Percentiles rank a stretch among this genome's conserved stretches.
These are phyloP conservation scores for Embidobia sp. DNA, from an alignment of 2,888 invertebrate genomes.

Conservation along the genomic window DNA sequence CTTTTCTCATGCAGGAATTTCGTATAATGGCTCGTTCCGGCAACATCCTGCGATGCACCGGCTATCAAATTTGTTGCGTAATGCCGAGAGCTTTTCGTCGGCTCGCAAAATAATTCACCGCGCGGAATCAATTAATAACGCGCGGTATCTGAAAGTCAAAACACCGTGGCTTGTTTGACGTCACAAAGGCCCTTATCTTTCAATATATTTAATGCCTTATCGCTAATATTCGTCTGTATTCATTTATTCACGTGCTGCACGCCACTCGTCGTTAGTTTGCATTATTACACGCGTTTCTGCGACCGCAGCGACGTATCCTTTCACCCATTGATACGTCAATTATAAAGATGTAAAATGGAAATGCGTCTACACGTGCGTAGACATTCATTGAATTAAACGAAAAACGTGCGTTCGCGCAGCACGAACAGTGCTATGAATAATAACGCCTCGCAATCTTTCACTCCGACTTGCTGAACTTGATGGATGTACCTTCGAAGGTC, in stretches of 20 bases:
- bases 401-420: conserved; percentile 37
- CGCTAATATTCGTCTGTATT: conserved; percentile 56
- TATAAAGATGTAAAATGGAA: conserved; percentile 67
- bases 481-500: conserved; percentile 33
- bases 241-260: conserved; percentile 45
- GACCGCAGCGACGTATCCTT: conserved; percentile 60
- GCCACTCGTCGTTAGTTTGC: conserved; percentile 45
- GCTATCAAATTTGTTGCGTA: neutral
- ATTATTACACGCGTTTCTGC: conserved; percentile 64
- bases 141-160: conserved; percentile 38
- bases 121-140: too few relatives aligned
- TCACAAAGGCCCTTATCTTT: conserved; percentile 40
- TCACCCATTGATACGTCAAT: conserved; percentile 69
- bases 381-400: conserved; percentile 48
- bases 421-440: conserved; percentile 40
- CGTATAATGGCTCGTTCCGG: conserved; percentile 10
- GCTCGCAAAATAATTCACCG: too few relatives aligned
- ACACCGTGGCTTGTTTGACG: conserved; percentile 31
- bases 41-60: conserved; percentile 25
- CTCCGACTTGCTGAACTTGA: conserved; percentile 25
- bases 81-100: too few relatives aligned
- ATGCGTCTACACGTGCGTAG: conserved; percentile 62
- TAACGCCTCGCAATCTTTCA: conserved; percentile 45
- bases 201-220: conserved; percentile 43
- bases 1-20: conserved; percentile 26